Conservation (phyloP, 2,797 vertebrate genomes). For the Peromyscus eremicus region DNA sequence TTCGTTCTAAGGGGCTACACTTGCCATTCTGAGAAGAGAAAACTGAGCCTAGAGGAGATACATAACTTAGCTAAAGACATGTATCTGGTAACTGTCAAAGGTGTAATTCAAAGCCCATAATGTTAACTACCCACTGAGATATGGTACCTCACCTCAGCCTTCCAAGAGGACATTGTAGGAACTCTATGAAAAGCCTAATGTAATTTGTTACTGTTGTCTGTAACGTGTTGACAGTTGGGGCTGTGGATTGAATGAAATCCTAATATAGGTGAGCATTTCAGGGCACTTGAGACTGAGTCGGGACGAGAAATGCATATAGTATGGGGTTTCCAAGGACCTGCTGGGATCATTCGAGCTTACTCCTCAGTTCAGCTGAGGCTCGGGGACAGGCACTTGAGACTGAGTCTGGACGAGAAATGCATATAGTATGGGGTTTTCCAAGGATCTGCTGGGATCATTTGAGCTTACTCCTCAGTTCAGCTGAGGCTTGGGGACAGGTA, state of each 20-base stretch:
- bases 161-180: neutral
- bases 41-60: neutral
- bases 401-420: neutral
- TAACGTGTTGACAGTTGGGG: slow-evolving; percentile 3
- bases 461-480: neutral
- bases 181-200: neutral
- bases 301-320: neutral
- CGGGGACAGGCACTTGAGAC: neutral
- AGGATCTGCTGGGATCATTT: neutral
- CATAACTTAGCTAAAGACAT: neutral
- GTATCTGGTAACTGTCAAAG: neutral
- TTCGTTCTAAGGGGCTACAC: neutral
- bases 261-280: neutral
- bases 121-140: neutral
- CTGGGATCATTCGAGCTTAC: neutral
- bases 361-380: neutral
- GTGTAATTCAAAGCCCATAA: neutral
- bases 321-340: neutral
- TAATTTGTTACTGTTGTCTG: neutral
- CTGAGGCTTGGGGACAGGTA: neutral
- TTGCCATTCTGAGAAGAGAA: neutral
- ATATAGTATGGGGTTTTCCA: neutral
- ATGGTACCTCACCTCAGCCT: neutral
- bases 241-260: slow-evolving; percentile 46
- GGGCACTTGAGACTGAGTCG: neutral